Conservation (phyloP, 2,797 vertebrate species). For the Oceanodroma leucorhoa region DNA sequence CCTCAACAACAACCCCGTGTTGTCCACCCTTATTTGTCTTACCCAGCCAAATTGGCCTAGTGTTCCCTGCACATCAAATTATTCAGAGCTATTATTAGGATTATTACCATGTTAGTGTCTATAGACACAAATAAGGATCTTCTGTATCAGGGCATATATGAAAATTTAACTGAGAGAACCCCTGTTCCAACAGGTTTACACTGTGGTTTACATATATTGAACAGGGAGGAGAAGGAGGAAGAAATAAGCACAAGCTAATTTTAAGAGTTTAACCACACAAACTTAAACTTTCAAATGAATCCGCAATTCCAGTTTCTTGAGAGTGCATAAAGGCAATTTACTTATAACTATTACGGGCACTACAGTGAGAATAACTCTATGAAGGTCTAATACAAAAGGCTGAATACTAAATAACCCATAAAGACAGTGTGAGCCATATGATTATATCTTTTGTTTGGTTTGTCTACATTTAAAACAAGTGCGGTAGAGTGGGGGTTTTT, state of each 20-base stretch:
- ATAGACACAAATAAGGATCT: not conserved
- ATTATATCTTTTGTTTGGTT: not conserved
- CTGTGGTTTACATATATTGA: not conserved
- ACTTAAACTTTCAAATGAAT: not conserved
- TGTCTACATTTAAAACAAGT: not conserved
- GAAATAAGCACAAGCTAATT: not conserved
- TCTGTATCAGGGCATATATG: not conserved
- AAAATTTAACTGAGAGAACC: not conserved
- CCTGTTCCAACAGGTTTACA: not conserved
- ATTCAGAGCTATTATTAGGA: not conserved
- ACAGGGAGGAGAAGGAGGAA: not conserved
- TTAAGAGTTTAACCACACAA: not conserved
- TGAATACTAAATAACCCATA: not conserved
- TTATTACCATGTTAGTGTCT: not conserved
- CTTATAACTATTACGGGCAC: not conserved
- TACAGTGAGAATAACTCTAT: not conserved
- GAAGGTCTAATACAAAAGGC: not conserved
- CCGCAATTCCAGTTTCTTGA: not conserved
- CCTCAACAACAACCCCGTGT: not conserved
- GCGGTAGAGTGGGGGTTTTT: not conserved
- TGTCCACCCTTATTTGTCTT: not conserved
- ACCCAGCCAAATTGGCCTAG: not conserved
- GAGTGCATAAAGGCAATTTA: not conserved
- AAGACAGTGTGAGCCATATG: rapidly evolving
- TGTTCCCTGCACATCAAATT: not conserved